Evolutionary conservation across 2,797 vertebrate species (phyloP).

Genomic region (Leuciscus waleckii): DNA sequence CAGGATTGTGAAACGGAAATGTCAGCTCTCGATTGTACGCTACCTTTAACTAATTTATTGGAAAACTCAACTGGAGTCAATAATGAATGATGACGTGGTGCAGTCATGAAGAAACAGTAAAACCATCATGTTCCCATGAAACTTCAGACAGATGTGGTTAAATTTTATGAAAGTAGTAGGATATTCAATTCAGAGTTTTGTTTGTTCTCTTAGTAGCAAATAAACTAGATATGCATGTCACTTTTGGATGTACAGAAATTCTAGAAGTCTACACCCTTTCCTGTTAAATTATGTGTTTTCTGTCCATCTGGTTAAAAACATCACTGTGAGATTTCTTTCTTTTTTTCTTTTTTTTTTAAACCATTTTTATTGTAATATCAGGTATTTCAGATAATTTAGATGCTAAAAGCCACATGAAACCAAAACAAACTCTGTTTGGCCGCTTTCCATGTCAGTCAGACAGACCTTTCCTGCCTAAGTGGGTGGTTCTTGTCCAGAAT

Average conservation of each 20-base stretch:
- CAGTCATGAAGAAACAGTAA: conserved; percentile 13
- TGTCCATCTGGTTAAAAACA: not conserved
- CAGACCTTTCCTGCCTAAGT: not conserved
- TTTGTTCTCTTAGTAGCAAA: not conserved
- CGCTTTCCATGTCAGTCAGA: not conserved
- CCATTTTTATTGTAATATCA: not conserved
- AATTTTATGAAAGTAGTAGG: not conserved
- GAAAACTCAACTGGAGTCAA: conserved; percentile 59
- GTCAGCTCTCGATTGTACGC: conserved; percentile 67
- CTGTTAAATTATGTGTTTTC: not conserved
- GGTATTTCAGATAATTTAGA: not conserved
- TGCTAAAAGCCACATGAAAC: not conserved
- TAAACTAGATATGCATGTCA: not conserved
- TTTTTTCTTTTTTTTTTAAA: not conserved
- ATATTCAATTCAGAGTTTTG: not conserved
- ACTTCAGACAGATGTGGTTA: not conserved
- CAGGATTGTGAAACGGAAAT: conserved; percentile 67
- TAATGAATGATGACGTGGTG: conserved; percentile 65
- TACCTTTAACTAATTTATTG: conserved; percentile 70
- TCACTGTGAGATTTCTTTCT: not conserved
- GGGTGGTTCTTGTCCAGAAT: not conserved
- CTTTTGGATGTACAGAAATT: not conserved
- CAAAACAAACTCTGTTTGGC: not conserved
- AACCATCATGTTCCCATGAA: not conserved
- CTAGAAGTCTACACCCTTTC: not conserved